Evolutionary conservation across 2,113 vertebrate species (phyloP), one percentile per base, ranked within the genome.

Genomic region (Hypomesus transpacificus): DNA sequence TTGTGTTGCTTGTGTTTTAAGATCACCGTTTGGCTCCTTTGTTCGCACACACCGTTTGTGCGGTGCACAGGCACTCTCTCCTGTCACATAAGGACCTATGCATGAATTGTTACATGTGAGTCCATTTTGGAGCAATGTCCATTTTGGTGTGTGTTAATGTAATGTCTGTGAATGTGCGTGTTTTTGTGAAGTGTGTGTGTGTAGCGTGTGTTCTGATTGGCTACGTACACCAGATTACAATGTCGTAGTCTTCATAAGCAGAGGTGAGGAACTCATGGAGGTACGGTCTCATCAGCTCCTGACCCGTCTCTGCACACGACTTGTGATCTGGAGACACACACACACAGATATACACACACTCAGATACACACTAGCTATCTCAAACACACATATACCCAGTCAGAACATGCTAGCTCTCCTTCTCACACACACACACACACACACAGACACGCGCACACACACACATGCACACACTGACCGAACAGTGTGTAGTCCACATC

Each of bases 201-300:
- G 39, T 46, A 46, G 39, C 9, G 9, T 46, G 39, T 13, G 39
- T 46, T 46, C 8, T 46, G 39, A 46, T 46, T 46, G 39, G 56
- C 69, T 73, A 94, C 96, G 91, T 95, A 99, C 97, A 99, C 97
- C 97, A 99, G 90, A 99, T 99, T 83, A 99, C 97, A 85, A 99
- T 98, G 88, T 99, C 97, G 77, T 97, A 99, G 90, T 99, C 95
- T 82, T 98, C 96, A 68, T 98, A 99, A 0, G 97, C 97, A 76
- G 96, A 95, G 66, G 95, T 97, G 71, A 99, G 92, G 84, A 99
- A 98, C 89, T 99, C 96, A 17, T 99, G 97, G 62, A 99, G 95
- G 84, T 95, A 98, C 1, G 97, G 97, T 74, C 97, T 93, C 97
- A 99, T 99, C 80, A 99, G 91, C 84, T 99, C 97, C 77, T 95